Evolutionary conservation across 2,797 vertebrate genomes (phyloP), one percentile per base, ranked within the genome.

Genomic region (Xiphophorus birchmanni): DNA sequence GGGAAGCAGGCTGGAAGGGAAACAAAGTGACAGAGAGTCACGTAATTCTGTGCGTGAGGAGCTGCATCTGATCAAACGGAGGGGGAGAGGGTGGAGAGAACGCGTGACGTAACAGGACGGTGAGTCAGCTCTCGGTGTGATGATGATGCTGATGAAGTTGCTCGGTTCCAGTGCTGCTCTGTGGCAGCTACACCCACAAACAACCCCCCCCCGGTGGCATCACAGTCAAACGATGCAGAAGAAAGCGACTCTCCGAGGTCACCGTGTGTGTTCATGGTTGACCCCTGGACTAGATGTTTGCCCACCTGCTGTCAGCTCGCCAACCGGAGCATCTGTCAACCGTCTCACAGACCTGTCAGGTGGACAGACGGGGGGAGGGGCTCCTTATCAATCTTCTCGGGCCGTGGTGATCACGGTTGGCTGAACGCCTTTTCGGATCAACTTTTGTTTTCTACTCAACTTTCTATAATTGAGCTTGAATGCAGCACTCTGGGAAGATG

Each of bases 51-150:
- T 9, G 15, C 69, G 52, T 5, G 37, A 67, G 40, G 75, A 85
- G 42, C 56, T 78, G 17, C 26, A 75, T 48, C 32, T 75, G 77
- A 82, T 88, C 81, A 23, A 77, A 82, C 86, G 77, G 10, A 78
- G 79, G 75, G 15, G 78, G 79, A 3, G 2, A 7, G 48, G 48
- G 17, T 6, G 48, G 18, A 8, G 6, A 7, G 50, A 89, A 87
- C 47, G 0, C 86, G 86, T 87, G 86, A 89, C 42, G 37, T 73
- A 6, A 11, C 4, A 4, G 6, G 56, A 58, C 54, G 0, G 76
- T 91, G 91, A 92, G 74, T 92, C 87, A 91, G 75, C 83, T 37
- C 65, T 7, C 37, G 84, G 80, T 5, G 48, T 0, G 67, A 84
- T 35, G 84, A 89, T n/a, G 85, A 88, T 23, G 58, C 32, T 1